Conservation (phyloP, 1,140 invertebrate species). For the Temnothorax longispinosus region DNA sequence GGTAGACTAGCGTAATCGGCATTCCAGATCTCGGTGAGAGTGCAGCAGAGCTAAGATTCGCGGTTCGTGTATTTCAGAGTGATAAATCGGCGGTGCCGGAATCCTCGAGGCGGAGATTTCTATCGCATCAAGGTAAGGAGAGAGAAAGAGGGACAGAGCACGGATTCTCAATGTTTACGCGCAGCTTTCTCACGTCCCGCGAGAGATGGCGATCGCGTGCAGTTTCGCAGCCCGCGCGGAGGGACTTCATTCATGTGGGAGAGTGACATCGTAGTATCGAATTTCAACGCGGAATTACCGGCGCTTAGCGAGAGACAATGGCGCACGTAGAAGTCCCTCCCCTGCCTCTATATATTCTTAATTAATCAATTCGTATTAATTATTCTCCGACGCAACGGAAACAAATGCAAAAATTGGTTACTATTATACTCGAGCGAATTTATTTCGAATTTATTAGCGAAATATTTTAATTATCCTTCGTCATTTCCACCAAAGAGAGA, state of each 20-base stretch:
- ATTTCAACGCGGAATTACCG: slow-evolving; percentile 66
- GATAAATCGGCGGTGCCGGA: neutral
- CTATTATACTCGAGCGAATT: no score
- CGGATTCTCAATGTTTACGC: neutral
- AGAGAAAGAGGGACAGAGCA: neutral
- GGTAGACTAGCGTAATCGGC: neutral
- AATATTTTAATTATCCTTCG: neutral
- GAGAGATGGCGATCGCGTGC: slow-evolving; percentile 68
- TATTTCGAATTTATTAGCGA: neutral
- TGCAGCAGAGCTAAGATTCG: neutral
- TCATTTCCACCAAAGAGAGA: neutral
- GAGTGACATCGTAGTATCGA: slow-evolving; percentile 65
- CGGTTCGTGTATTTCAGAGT: slow-evolving; percentile 64
- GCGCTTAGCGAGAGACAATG: neutral
- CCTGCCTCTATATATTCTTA: neutral
- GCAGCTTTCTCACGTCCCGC: slow-evolving; percentile 28
- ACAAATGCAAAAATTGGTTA: neutral
- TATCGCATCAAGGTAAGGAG: slow-evolving; percentile 85
- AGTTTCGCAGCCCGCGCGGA: neutral
- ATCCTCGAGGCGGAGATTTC: slow-evolving; percentile 74
- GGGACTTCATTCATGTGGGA: slow-evolving; percentile 71
- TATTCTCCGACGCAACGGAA: neutral
- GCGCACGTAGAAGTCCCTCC: slow-evolving; percentile 22
- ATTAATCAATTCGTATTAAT: slow-evolving; percentile 12
- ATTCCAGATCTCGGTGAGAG: neutral